A percentile compares a stretch with the other conserved stretches of the same genome.
These are phyloP conservation scores for Lasioglossum malachurum DNA, from an alignment of 2,888 invertebrate genomes.

Conservation along the genomic window DNA sequence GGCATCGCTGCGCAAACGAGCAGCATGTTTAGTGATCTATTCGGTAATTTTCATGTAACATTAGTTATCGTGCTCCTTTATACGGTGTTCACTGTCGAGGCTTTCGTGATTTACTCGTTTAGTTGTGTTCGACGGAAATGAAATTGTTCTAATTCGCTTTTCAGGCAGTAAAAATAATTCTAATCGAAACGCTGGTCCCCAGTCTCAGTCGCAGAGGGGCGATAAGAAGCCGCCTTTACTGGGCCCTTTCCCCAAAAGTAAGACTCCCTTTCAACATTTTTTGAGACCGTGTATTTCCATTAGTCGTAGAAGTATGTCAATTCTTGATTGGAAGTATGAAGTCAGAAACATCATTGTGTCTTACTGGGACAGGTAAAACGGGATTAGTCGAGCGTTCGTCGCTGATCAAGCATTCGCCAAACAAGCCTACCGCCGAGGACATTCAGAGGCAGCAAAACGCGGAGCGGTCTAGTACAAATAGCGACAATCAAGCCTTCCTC, in stretches of 20 bases:
- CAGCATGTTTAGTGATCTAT: conserved; percentile 97
- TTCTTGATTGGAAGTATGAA: neutral
- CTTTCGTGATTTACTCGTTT: neutral
- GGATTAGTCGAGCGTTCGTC: conserved; percentile 96
- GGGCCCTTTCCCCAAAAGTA: conserved; percentile 91
- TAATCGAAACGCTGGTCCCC: conserved; percentile 81
- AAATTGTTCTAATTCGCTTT: conserved; percentile 31
- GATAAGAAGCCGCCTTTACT: conserved; percentile 87
- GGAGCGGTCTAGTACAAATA: conserved; percentile 91
- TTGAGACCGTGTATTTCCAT: neutral
- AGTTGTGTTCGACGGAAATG: neutral
- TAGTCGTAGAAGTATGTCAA: neutral
- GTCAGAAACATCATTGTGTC: neutral
- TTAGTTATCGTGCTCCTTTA: conserved; percentile 21
- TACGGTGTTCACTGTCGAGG: neutral
- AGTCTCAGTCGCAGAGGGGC: conserved; percentile 85
- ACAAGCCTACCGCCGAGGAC: conserved; percentile 89
- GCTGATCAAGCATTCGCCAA: conserved; percentile 93
- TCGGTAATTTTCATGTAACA: conserved; percentile 86
- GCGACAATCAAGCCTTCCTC: conserved; percentile 97
- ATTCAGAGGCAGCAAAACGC: conserved; percentile 89
- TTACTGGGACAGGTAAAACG: conserved; percentile 85
- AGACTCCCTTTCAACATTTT: neutral
- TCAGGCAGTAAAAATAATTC: conserved; percentile 83
- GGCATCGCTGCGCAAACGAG: conserved; percentile 96